Conservation (phyloP, 2,888 invertebrate species). For the Agrotis clavis region DNA sequence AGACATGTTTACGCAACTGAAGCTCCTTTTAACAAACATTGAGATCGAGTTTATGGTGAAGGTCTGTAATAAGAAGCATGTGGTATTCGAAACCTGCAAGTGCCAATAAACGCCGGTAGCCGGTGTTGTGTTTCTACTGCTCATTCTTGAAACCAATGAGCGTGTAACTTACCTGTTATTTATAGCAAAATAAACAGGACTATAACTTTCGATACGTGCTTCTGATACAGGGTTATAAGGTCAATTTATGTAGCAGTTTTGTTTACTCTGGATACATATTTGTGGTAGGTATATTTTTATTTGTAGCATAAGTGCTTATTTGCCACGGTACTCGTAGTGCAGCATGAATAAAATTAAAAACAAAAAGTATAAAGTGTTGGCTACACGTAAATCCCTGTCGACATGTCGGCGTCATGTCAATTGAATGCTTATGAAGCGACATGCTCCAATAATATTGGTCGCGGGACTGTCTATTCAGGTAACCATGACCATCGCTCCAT, state of each 20-base stretch:
- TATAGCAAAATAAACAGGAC: conserved; percentile 15
- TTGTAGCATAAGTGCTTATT: not conserved
- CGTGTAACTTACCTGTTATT: conserved; percentile 10
- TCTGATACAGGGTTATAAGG: not conserved
- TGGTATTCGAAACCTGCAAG: conserved; percentile 12
- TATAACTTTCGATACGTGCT: conserved; percentile 10
- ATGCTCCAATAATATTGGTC: too few species aligned
- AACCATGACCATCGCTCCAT: too few species aligned
- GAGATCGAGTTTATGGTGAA: not conserved
- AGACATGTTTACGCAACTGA: not conserved
- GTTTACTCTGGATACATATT: too few species aligned
- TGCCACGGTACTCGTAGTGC: not conserved
- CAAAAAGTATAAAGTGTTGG: too few species aligned
- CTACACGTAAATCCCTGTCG: not conserved
- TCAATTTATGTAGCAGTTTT: too few species aligned
- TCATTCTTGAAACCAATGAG: conserved; percentile 12
- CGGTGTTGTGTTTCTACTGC: conserved; percentile 3
- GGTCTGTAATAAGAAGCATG: conserved; percentile 1
- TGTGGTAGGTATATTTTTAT: not conserved
- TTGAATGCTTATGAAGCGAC: too few species aligned
- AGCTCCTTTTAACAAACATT: not conserved
- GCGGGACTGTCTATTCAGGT: too few species aligned
- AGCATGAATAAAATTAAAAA: too few species aligned
- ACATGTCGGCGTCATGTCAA: not conserved
- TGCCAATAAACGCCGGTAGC: conserved; percentile 1